Evolutionary conservation across 2,797 vertebrate genomes (phyloP).

Genomic region (Helarctos malayanus): DNA sequence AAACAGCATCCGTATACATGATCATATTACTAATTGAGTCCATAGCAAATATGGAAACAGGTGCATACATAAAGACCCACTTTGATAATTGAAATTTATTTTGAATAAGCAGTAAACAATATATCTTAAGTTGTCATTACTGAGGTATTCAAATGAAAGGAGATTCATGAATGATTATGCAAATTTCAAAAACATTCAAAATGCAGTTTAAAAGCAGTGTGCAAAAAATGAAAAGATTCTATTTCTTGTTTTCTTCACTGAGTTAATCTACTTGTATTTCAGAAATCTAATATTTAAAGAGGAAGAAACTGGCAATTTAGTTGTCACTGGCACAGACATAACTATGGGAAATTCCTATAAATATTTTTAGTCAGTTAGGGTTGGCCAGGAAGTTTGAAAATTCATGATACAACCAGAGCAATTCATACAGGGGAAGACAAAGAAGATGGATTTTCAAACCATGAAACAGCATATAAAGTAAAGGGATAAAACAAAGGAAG

Average conservation of each 20-base stretch:
- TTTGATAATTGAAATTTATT: constrained; percentile 67
- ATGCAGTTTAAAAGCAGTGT: constrained; percentile 70
- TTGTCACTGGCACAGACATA: constrained; percentile 66
- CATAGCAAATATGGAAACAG: constrained; percentile 55
- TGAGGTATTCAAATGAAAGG: constrained; percentile 69
- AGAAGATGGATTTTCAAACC: constrained; percentile 50
- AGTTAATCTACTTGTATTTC: constrained; percentile 80
- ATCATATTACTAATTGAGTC: constrained; percentile 34
- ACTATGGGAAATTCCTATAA: constrained; percentile 71
- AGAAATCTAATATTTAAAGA: constrained; percentile 82
- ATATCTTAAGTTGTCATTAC: constrained; percentile 72
- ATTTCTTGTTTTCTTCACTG: constrained; percentile 81
- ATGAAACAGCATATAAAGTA: not conserved
- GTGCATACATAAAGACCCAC: constrained; percentile 37
- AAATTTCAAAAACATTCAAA: constrained; percentile 80
- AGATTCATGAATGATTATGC: constrained; percentile 77
- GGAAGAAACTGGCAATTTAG: constrained; percentile 71
- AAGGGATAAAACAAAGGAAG: constrained; percentile 30
- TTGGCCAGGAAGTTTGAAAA: constrained; percentile 70
- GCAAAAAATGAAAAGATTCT: constrained; percentile 77
- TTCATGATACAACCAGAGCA: constrained; percentile 39
- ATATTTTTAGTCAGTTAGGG: constrained; percentile 75
- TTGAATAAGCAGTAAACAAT: constrained; percentile 72
- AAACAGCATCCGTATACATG: not conserved
- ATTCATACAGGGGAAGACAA: constrained; percentile 38